Percentiles rank a stretch among this genome's conserved stretches.
Evolutionary conservation across 2,113 vertebrate genomes (phyloP).

Genomic region (Centrocercus urophasianus): DNA sequence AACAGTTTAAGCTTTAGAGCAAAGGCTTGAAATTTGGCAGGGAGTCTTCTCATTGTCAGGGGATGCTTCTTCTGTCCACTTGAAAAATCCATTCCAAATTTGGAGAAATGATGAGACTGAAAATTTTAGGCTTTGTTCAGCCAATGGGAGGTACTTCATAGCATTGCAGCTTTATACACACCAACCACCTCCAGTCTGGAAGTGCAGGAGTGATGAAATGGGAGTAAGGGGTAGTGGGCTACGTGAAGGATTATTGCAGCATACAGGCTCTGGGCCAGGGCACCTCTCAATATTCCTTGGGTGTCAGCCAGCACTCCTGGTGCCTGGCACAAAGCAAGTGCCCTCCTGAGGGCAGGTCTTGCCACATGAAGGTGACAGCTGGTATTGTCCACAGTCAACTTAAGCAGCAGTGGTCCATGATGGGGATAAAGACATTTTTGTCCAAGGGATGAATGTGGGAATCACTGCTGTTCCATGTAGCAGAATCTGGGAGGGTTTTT

Average conservation of each 20-base stretch:
- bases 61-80: not conserved
- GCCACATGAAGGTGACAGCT: fast-evolving
- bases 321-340: fast-evolving
- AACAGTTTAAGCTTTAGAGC: not conserved
- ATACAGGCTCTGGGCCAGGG: not conserved
- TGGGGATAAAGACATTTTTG: not conserved
- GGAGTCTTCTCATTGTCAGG: not conserved
- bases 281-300: fast-evolving
- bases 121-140: not conserved
- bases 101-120: not conserved
- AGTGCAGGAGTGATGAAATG: not conserved
- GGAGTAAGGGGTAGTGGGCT: not conserved
- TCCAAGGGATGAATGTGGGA: not conserved
- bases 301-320: not conserved
- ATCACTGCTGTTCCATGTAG: not conserved
- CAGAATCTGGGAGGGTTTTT: not conserved
- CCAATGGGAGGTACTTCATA: not conserved
- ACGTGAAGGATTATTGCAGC: not conserved
- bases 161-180: not conserved
- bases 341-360: not conserved
- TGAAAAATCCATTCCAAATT: constrained; percentile 34
- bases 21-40: constrained; percentile 6
- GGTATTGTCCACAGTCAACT: not conserved
- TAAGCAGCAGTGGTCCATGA: not conserved
- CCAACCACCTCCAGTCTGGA: not conserved